Conservation (phyloP, 2,113 vertebrate species). For the Carettochelys insculpta region DNA sequence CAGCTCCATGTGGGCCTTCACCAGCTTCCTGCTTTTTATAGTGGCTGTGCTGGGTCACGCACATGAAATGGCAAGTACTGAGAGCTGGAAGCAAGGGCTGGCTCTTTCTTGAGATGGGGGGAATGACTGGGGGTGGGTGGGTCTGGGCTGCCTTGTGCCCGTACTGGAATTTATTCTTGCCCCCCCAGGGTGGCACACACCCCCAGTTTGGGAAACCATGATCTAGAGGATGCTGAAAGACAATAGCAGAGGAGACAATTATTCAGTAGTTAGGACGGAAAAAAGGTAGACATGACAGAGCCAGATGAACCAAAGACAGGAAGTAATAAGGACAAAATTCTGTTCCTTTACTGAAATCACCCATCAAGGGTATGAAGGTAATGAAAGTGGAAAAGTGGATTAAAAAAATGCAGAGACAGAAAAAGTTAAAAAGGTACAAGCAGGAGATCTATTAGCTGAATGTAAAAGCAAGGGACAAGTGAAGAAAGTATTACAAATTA, state of each 20-base stretch:
- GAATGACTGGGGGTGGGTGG: no score
- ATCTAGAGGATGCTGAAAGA: no score
- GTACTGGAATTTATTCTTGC: no score
- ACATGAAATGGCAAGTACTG: no score
- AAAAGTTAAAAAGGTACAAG: neutral
- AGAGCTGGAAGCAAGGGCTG: no score
- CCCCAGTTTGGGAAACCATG: no score
- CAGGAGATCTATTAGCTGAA: neutral
- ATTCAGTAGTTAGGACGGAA: neutral
- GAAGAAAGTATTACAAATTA: neutral
- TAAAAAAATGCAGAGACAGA: neutral
- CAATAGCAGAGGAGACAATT: neutral
- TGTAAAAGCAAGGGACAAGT: neutral
- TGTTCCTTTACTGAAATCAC: neutral
- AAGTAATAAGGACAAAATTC: neutral
- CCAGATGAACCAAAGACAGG: neutral
- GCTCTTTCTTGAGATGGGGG: no score
- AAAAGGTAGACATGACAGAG: neutral
- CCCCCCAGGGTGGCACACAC: no score
- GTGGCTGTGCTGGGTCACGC: no score
- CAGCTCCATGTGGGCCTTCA: no score
- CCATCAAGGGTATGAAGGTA: neutral
- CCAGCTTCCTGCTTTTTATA: no score
- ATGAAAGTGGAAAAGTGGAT: neutral
- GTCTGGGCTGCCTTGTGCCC: no score